Conservation (phyloP, 2,797 vertebrate genomes). For the Agapornis canus region DNA sequence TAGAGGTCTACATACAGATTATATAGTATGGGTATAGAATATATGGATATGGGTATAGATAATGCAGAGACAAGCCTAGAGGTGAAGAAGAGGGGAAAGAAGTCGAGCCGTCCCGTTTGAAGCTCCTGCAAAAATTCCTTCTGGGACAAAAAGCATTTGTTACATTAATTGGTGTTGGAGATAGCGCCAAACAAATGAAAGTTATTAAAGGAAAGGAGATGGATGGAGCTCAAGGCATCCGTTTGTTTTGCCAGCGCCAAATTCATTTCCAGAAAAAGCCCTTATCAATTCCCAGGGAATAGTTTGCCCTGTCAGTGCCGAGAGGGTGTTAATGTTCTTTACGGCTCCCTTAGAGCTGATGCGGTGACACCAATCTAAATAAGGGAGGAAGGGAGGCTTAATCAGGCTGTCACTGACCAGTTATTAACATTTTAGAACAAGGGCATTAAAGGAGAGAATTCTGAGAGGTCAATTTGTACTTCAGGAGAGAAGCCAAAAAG, state of each 20-base stretch:
- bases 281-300: slow-evolving; percentile 74
- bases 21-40: background rate
- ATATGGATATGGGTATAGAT: background rate
- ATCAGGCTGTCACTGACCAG: slow-evolving; percentile 76
- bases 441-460: slow-evolving; percentile 71
- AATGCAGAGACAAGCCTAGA: background rate
- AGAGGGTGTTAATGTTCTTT: slow-evolving; percentile 69
- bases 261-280: slow-evolving; percentile 70
- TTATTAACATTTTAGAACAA: slow-evolving; percentile 79
- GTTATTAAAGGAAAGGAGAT: slow-evolving; percentile 73
- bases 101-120: background rate
- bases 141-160: slow-evolving; percentile 55
- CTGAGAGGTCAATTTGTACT: slow-evolving; percentile 74
- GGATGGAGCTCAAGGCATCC: slow-evolving; percentile 36
- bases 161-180: slow-evolving; percentile 54
- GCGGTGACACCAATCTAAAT: slow-evolving; percentile 72
- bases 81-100: background rate
- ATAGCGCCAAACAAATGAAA: slow-evolving; percentile 65
- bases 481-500: slow-evolving; percentile 51
- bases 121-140: slow-evolving; percentile 1
- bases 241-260: slow-evolving; percentile 70
- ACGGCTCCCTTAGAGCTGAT: slow-evolving; percentile 45
- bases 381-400: slow-evolving; percentile 70
- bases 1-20: background rate
- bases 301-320: slow-evolving; percentile 49